phyloP scores from a whole-genome alignment of 2,888 invertebrate genomes.

The Troides aeacus region DNA sequence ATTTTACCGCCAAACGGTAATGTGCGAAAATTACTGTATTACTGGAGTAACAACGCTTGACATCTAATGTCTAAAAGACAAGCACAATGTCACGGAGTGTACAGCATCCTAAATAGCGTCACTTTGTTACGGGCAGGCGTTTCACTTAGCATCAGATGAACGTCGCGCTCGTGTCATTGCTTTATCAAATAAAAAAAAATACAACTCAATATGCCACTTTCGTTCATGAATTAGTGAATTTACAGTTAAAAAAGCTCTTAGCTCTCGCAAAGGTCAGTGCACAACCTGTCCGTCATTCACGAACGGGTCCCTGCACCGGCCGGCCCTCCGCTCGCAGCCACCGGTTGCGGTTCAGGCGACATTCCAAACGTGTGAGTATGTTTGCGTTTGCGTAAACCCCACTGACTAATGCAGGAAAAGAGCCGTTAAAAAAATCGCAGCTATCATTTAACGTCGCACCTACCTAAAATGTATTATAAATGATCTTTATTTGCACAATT shows the following conservation, averaged over 20 bases:
- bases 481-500: no score
- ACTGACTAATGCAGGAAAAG: conserved; percentile 31
- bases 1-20: no score
- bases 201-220: not conserved
- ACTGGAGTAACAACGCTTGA: no score
- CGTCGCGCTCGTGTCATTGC: no score
- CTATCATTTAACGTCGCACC: no score
- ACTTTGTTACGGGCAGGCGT: no score
- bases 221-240: not conserved
- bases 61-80: no score
- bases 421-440: not conserved
- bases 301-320: not conserved
- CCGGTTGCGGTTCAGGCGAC: conserved; percentile 37
- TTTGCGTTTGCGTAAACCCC: conserved; percentile 34
- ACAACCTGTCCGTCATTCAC: conserved; percentile 25
- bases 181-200: not conserved
- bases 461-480: no score
- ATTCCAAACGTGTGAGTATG: conserved; percentile 51
- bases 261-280: conserved; percentile 24
- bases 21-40: no score
- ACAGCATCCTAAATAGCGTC: no score
- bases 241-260: conserved; percentile 15
- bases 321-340: conserved; percentile 19
- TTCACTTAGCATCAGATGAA: no score
- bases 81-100: no score